Evolutionary conservation across 2,888 invertebrate species (phyloP).

Genomic region (Cristatella mucedo): DNA sequence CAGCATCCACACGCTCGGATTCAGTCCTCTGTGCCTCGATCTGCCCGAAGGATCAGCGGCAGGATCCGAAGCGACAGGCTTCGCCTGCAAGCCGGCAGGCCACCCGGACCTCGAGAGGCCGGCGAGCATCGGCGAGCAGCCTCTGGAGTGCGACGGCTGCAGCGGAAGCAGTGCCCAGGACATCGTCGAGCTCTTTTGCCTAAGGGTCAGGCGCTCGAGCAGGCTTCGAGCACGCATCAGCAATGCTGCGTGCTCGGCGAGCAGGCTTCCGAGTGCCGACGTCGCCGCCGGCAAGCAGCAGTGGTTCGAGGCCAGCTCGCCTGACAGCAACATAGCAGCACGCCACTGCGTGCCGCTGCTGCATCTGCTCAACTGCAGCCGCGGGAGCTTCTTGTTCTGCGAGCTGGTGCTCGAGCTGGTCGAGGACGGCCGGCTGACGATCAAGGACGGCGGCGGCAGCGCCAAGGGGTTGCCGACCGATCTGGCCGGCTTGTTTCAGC

Average conservation of each 20-base stretch:
- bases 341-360: too few species aligned
- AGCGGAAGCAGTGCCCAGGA: too few species aligned
- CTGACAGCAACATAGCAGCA: slow-evolving; percentile 1
- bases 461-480: slow-evolving; percentile 50
- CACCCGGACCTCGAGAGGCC: too few species aligned
- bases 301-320: too few species aligned
- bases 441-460: slow-evolving; percentile 79
- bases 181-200: too few species aligned
- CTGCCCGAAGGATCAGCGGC: too few species aligned
- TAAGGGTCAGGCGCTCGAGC: too few species aligned
- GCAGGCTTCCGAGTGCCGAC: too few species aligned
- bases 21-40: slow-evolving; percentile 15
- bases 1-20: slow-evolving; percentile 47
- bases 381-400: slow-evolving; percentile 77
- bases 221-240: slow-evolving; percentile 43
- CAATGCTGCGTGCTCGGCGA: slow-evolving; percentile 2
- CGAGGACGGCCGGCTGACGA: slow-evolving; percentile 73
- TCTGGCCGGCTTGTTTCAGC: slow-evolving; percentile 52
- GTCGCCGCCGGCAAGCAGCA: too few species aligned
- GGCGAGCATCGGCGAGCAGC: too few species aligned
- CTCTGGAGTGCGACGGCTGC: too few species aligned
- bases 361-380: slow-evolving; percentile 63
- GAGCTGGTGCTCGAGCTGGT: slow-evolving; percentile 79
- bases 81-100: slow-evolving; percentile 45
- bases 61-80: slow-evolving; percentile 57